Evolutionary conservation across 1,140 invertebrate species (phyloP), one percentile per base, ranked within the genome.

Genomic region (Drosophila kurseongensis): DNA sequence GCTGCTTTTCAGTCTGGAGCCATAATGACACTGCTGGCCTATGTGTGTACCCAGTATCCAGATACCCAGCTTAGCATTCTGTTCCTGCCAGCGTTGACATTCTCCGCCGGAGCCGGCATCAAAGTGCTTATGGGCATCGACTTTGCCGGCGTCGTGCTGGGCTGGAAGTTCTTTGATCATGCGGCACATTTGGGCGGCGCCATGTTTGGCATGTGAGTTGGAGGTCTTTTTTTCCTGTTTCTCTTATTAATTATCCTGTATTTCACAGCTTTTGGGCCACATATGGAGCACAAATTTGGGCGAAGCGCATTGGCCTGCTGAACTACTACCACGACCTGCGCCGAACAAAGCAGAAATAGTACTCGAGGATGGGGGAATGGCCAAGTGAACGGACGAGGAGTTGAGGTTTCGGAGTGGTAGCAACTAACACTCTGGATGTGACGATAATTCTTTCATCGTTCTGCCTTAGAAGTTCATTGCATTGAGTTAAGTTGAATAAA

Each of bases 151-250:
- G 94, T 98, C 40, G 35, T 98, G 5, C 89, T 98, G 23, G 95
- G 97, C n/a, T 99, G 98, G 98, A 96, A 95, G 92, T 94, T 97
- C 65, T 97, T 99, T 92, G 98, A 99, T 91, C 98, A 99, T 94
- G 98, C 98, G n/a, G 98, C 98, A 32, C 98, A 99, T 96, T 95
- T 99, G 77, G 97, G 98, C 51, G 98, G 98, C 55, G 96, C 97
- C 41, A 83, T 98, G 42, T 98, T 96, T 94, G 98, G 98, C 94
- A 95, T 99, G 97, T 98, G 75, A 89, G 91, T 91, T 52, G 2
- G 2, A 7, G 9, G 8, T 10, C 0, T 1, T 27, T 27, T 40
- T 1, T 10, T 4, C 16, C 8, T 27, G 4, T 4, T 8, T n/a
- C 2, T 2, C 18, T 14, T 38, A 0, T 9, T 27, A 48, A 45